Percentiles rank a stretch among this genome's conserved stretches.
These are phyloP conservation scores for Lithophane socia DNA, from an alignment of 2,888 invertebrate genomes.

Conservation along the genomic window DNA sequence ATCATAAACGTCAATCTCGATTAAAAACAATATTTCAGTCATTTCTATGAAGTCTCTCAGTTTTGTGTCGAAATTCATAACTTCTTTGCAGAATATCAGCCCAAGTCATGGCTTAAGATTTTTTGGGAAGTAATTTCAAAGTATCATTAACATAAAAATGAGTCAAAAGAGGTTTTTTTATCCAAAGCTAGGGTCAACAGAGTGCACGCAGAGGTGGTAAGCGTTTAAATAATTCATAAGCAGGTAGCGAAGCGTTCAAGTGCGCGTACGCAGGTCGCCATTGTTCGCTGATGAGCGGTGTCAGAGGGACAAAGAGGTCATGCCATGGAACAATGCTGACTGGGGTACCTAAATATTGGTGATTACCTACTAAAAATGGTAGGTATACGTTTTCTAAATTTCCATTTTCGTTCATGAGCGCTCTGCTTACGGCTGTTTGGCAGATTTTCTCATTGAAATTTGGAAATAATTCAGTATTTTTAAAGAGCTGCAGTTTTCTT, in stretches of 20 bases:
- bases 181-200: conserved; percentile 58
- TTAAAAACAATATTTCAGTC: too few relatives aligned
- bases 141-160: background rate
- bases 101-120: background rate
- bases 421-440: background rate
- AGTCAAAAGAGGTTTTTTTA: conserved; percentile 31
- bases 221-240: conserved; percentile 70
- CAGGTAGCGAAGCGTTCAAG: conserved; percentile 74
- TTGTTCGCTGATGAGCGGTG: conserved; percentile 78
- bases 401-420: background rate
- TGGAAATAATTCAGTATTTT: background rate
- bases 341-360: conserved; percentile 53
- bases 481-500: too few relatives aligned
- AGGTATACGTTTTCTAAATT: background rate
- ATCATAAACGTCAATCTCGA: too few relatives aligned
- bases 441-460: background rate
- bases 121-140: background rate
- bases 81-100: too few relatives aligned
- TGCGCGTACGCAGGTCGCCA: conserved; percentile 82
- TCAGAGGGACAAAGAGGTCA: conserved; percentile 74
- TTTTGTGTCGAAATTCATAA: too few relatives aligned
- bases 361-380: conserved; percentile 14
- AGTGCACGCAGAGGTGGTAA: conserved; percentile 56
- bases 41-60: too few relatives aligned
- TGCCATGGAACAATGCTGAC: conserved; percentile 69